phyloP scores from a whole-genome alignment of 2,888 invertebrate genomes.

The Nebria brevicollis region DNA sequence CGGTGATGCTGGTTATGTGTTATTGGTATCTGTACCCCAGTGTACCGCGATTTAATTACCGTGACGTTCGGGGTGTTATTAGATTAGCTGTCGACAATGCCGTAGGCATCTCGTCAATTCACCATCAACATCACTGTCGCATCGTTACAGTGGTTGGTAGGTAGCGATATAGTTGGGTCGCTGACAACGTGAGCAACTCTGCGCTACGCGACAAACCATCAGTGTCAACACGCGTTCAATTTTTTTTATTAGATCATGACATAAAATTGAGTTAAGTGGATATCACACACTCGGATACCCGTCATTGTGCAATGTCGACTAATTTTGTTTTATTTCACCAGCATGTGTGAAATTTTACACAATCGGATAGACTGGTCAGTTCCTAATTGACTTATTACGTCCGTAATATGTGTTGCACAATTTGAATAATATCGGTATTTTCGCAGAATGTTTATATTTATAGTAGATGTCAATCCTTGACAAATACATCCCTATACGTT shows the following conservation, averaged over 20 bases:
- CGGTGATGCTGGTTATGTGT: constrained; percentile 28
- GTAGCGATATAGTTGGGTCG: background rate
- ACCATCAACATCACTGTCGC: background rate
- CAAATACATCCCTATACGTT: too few relatives aligned
- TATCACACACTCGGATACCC: background rate
- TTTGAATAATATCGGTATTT: background rate
- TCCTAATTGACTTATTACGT: background rate
- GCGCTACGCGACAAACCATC: background rate
- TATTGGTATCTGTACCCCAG: constrained; percentile 35
- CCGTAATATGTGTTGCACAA: background rate
- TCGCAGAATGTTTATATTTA: too few relatives aligned
- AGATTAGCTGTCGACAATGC: constrained; percentile 40
- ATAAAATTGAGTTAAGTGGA: background rate
- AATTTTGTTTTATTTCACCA: background rate
- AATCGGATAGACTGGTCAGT: background rate
- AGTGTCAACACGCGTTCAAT: background rate
- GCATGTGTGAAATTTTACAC: background rate
- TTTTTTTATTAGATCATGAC: background rate
- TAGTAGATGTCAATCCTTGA: too few relatives aligned
- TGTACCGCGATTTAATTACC: constrained; percentile 42
- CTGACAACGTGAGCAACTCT: too few relatives aligned
- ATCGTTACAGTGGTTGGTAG: background rate
- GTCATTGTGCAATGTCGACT: background rate
- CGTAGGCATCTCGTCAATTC: constrained; percentile 22
- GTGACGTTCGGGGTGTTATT: constrained; percentile 32